These are phyloP conservation scores for Drosophila multiciliata DNA, from an alignment of 2,888 invertebrate species.

Conservation along the genomic window DNA sequence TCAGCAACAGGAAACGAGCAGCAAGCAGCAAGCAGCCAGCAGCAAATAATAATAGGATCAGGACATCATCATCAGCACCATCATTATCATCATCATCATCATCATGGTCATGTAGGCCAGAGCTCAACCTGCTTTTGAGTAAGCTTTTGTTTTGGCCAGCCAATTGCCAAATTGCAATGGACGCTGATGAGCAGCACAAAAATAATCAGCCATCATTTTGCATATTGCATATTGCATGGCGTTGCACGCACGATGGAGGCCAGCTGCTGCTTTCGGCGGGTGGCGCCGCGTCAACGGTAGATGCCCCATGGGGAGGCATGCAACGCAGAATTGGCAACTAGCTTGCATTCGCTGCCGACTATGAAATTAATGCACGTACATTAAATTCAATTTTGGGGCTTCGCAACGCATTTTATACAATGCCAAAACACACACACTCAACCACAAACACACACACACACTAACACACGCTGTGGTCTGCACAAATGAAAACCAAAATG, in stretches of 20 bases:
- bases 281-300: neutral
- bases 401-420: conserved; percentile 32
- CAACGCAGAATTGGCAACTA: conserved; percentile 6
- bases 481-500: conserved; percentile 12
- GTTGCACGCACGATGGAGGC: conserved; percentile 20
- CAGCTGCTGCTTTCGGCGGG: conserved; percentile 18
- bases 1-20: conserved; percentile 8
- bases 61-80: neutral
- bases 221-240: conserved; percentile 41
- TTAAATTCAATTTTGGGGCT: conserved; percentile 65
- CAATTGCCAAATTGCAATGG: conserved; percentile 38
- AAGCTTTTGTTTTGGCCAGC: conserved; percentile 1
- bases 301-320: neutral
- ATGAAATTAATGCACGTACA: conserved; percentile 65
- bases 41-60: neutral
- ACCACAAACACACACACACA: conserved; percentile 13
- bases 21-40: neutral
- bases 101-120: neutral
- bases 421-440: conserved; percentile 22
- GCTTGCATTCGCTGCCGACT: conserved; percentile 1
- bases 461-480: too few species aligned
- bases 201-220: conserved; percentile 62
- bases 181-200: conserved; percentile 56
- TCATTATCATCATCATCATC: conserved; percentile 1
- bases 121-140: conserved; percentile 14